Evolutionary conservation across 1,140 invertebrate genomes (phyloP), one percentile per base, ranked within the genome.

Genomic region (Bombus pascuorum): DNA sequence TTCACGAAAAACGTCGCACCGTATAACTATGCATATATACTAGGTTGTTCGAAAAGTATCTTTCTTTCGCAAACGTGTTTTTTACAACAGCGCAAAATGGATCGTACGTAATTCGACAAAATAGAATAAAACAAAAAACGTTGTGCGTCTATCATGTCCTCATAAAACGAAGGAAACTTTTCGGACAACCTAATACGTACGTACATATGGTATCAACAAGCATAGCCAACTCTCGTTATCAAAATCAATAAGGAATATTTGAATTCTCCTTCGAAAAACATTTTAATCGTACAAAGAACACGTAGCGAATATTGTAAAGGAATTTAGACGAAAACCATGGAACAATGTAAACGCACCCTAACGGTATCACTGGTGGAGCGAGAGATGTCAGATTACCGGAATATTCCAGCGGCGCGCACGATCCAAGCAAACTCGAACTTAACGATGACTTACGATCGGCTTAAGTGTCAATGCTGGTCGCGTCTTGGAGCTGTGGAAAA

Each of bases 401-500:
- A 77, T 65, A 12, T 13, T 65, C 28, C 59, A 28, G 22, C 47
- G 59, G 28, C 47, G 59, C 71, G 39, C 70, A 42, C 76, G 59
- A 83, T 81, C 72, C 47, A 53, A 57, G 72, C 62, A 15, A 53
- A 44, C 57, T 47, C 57, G 57, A 9, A 39, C 74, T 66, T 83
- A 89, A 89, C 87, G 87, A 89, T 89, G 87, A 89, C 70, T 89
- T 89, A 89, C 81, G 77, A 77, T 66, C 83, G 74, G 77, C 72
- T 89, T 89, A 86, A 86, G 84, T 70, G 81, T 83, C 85, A 75
- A 83, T 89, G 84, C 72, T 42, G 42, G 53, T 32, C 70, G 66
- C 57, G 75, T 73, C 44, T 75, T 53, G 76, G n/a, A 65, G 62
- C 57, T 74, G 62, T 90, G 78, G 44, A 89, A 89, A 86, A 59